Evolutionary conservation across 2,113 vertebrate genomes (phyloP), one percentile per base, ranked within the genome.

Genomic region (Chaetura pelagica): DNA sequence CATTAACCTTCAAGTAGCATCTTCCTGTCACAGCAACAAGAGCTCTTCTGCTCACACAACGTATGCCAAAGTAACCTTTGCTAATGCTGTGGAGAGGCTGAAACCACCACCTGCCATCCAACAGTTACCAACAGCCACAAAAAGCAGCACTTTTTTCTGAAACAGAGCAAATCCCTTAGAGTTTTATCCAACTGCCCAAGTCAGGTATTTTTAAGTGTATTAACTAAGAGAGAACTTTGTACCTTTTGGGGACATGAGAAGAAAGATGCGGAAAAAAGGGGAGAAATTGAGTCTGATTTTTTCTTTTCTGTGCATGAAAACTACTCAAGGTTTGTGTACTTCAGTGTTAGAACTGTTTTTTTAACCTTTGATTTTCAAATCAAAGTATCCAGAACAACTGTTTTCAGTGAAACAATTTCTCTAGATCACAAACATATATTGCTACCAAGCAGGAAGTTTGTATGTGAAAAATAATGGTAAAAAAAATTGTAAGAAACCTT

Each of bases 311-410:
- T 16, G 9, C 24, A 19, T 3, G 6, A 91, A 84, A 21, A 35
- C 55, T 24, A 18, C 38, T 64, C 40, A 3, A 49, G n/a, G 57
- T 34, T 74, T 7, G 6, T 10, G 13, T 15, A 57, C 30, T n/a
- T 86, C 72, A 63, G 9, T 0, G 0, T 42, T 16, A 64, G 22
- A 3, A 34, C 14, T 40, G 4, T 2, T 8, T 12, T 57, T 74
- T 61, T 59, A 93, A 63, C 13, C 24, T 85, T 30, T 18, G 21
- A 44, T 61, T 72, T 88, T 35, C 75, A 81, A 91, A 76, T 22
- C n/a, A 80, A 57, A 71, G 30, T 27, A 85, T 23, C 64, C 29
- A 71, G 32, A 93, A 44, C 29, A 77, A 85, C 40, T 83, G 34
- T 46, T 90, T 89, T 34, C 44, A 38, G 57, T 64, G 15, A 63